phyloP scores from a whole-genome alignment of 2,113 vertebrate genomes.

The Xenopus laevis region DNA sequence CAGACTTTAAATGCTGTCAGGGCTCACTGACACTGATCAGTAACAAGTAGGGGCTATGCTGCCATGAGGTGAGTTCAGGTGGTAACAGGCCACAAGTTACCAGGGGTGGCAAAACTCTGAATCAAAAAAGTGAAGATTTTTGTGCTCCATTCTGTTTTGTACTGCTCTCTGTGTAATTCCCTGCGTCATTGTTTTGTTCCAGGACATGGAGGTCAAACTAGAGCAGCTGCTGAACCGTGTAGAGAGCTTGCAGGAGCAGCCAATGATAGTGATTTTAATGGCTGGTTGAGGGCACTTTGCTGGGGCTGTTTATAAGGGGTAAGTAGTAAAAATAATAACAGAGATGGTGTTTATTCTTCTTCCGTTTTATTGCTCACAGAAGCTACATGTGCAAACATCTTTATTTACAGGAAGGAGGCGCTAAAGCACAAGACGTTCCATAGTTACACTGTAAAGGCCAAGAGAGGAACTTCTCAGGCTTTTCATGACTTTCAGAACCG shows the following conservation, averaged over 20 bases:
- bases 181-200: background rate
- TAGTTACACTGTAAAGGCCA: slow-evolving; percentile 88
- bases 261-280: slow-evolving; percentile 84
- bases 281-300: slow-evolving; percentile 93
- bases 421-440: slow-evolving; percentile 93
- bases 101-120: no score
- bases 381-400: background rate
- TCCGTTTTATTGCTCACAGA: background rate
- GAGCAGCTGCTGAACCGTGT: slow-evolving; percentile 61
- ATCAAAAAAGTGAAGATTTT: no score
- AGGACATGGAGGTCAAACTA: slow-evolving; percentile 41
- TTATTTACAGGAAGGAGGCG: slow-evolving; percentile 69
- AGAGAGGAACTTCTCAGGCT: slow-evolving; percentile 82
- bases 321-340: slow-evolving; percentile 46
- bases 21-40: no score
- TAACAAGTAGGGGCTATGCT: no score
- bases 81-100: no score
- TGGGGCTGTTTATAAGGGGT: slow-evolving; percentile 88
- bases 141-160: background rate
- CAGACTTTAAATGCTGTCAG: no score
- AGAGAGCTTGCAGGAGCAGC: slow-evolving; percentile 59
- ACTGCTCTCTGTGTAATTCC: background rate
- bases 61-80: no score
- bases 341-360: background rate
- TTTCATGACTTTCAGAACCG: slow-evolving; percentile 76